Base-by-base conservation (phyloP, 2,113 vertebrate genomes). In the Protobothrops flavoviridis region DNA sequence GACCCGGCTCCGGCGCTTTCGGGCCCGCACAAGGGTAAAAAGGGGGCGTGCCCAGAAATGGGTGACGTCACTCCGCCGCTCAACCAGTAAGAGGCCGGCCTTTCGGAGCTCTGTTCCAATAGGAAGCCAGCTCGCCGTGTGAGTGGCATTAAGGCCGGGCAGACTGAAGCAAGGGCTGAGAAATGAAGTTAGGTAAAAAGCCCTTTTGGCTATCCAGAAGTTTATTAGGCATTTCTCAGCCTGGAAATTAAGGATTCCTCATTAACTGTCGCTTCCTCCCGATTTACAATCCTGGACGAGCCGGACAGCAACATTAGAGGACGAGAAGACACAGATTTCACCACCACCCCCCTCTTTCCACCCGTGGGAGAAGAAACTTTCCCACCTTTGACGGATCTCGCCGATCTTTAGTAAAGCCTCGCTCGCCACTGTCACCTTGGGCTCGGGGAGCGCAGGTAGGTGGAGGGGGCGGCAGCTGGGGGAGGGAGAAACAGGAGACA, bases 121-220 rank as follows among this genome's bases (percentile, higher is more conserved):
- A 55, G 94, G 59, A 94, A 24, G 93, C 90, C 33, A 92, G 95
- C 87, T 85, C 92, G 89, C 48, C 10, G 90, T 87, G 91, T 97
- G 97, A 97, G 95, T 97, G 97, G 92, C 97, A 93, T 85, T 26
- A 20, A 92, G 95, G 95, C 96, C 48, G 95, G 97, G 97, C 88
- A 88, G 94, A 92, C 81, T 13, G 39, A 74, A 91, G 91, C 85
- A 39, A 39, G 55, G 93, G 93, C 56, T 93, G 93, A 92, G 97
- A 95, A 97, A 96, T 94, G 97, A 98, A 98, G 98, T 98, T 97
- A 97, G 96, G 87, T 94, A 96, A 97, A 96, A 96, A 97, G 95
- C 92, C 95, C 90, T 29, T 94, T 95, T 93, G 97, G 96, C 96
- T 91, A 92, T 95, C 96, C 95, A 97, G 97, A 97, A 97, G 97